Evolutionary conservation across 2,113 vertebrate genomes (phyloP), one percentile per base, ranked within the genome.

Genomic region (Deroptyus accipitrinus): DNA sequence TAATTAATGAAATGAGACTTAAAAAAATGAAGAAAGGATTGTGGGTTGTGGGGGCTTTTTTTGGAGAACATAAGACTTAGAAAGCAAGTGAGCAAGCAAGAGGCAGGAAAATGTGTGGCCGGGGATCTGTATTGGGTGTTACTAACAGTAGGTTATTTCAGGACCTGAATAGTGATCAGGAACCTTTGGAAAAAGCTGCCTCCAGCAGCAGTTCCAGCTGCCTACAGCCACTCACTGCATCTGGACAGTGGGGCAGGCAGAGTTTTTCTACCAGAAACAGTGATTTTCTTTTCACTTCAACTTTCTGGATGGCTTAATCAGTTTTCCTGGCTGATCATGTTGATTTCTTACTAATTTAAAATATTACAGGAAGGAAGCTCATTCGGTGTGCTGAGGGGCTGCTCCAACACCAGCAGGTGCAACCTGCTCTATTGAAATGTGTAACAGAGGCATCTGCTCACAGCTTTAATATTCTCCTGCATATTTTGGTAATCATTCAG

Each of bases 371-470:
- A 62, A 67, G 92, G 89, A 93, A 31, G 37, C 41, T 83, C 0
- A 0, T 66, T 91, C 37, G 46, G 72, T 4, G 18, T 0, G 0
- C 89, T 48, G 44, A 83, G 66, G 22, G 59, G 48, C 89, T 93
- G 64, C 67, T 77, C 48, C 7, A 54, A 93, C 46, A 86, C 3
- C 35, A 95, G 70, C 55, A 94, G 83, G 85, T 96, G 75, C 59
- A 88, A 92, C 87, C 37, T 73, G 69, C 94, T 75, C 97, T 91
- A 77, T 62, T 92, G 93, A 91, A 94, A 7, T 76, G 44, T 86
- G 67, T 79, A 87, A 73, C 81, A 91, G 67, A 96, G 72, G 83
- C 88, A 97, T 94, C 78, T 94, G 77, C 88, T 92, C 83, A 23
- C 52, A 94, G 66, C 72, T 88, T 70, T 91, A 77, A 57, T 90